phyloP scores from a whole-genome alignment of 2,797 vertebrate genomes.

The Saguinus oedipus region DNA sequence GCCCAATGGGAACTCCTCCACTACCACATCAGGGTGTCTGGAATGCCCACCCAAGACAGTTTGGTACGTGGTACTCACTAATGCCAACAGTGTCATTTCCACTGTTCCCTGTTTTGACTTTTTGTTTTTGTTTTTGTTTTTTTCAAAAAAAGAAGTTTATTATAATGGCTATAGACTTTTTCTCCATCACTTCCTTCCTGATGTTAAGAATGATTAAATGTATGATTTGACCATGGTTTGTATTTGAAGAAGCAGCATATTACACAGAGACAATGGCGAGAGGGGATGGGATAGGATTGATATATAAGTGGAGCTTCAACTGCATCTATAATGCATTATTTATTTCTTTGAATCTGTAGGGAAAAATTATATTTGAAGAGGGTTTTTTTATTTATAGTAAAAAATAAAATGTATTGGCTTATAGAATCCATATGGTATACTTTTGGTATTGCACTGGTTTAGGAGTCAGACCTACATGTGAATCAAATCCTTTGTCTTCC shows the following conservation, averaged over 20 bases:
- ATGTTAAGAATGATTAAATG: not conserved
- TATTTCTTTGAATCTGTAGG: not conserved
- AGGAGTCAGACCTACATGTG: slow-evolving; percentile 4
- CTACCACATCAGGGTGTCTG: not conserved
- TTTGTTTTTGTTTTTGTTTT: not conserved
- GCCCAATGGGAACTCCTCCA: not conserved
- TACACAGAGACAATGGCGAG: not conserved
- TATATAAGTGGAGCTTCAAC: not conserved
- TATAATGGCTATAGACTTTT: not conserved
- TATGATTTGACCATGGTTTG: slow-evolving; percentile 9
- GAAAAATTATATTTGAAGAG: not conserved
- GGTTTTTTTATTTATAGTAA: slow-evolving; percentile 14
- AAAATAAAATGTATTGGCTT: slow-evolving; percentile 47
- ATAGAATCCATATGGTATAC: not conserved
- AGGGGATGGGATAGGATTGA: not conserved
- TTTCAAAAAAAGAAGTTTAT: not conserved
- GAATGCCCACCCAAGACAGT: not conserved
- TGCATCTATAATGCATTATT: slow-evolving; percentile 7
- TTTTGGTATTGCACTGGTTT: slow-evolving; percentile 20
- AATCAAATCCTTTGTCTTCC: not conserved
- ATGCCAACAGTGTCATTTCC: not conserved
- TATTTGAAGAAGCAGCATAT: not conserved
- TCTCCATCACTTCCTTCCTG: not conserved
- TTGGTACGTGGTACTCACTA: not conserved
- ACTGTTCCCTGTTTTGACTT: not conserved